Conservation (phyloP, 2,797 vertebrate species). For the Danio aesculapii region DNA sequence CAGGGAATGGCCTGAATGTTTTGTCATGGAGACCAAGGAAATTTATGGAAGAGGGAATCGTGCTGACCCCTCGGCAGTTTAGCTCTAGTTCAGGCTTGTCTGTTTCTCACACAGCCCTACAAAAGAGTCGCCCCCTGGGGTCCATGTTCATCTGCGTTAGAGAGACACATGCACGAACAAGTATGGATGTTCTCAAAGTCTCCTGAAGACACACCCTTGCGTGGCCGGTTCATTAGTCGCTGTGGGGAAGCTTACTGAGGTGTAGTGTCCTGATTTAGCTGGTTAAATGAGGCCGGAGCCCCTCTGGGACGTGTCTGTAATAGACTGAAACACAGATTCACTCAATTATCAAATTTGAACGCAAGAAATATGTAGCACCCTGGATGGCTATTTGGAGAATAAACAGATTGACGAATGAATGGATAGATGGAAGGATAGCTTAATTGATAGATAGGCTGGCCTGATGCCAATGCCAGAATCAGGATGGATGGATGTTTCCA, state of each 20-base stretch:
- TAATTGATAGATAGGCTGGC: background rate
- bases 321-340: constrained; percentile 34
- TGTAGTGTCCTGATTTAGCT: constrained; percentile 52
- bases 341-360: background rate
- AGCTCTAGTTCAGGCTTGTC: constrained; percentile 33
- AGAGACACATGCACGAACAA: constrained; percentile 24
- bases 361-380: background rate
- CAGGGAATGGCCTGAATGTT: constrained; percentile 5
- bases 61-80: constrained; percentile 25
- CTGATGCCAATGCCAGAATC: no score
- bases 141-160: background rate
- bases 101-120: constrained; percentile 26
- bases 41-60: constrained; percentile 5
- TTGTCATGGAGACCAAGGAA: background rate
- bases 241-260: constrained; percentile 46
- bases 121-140: constrained; percentile 9
- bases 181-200: constrained; percentile 32
- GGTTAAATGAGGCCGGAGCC: constrained; percentile 52
- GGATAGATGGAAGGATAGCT: background rate
- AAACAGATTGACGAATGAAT: background rate
- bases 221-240: constrained; percentile 46
- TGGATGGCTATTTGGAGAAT: background rate
- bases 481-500: no score
- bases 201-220: constrained; percentile 45
- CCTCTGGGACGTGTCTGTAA: constrained; percentile 37